Base-by-base conservation (phyloP, 2,888 invertebrate genomes). In the Stenurella melanura region DNA sequence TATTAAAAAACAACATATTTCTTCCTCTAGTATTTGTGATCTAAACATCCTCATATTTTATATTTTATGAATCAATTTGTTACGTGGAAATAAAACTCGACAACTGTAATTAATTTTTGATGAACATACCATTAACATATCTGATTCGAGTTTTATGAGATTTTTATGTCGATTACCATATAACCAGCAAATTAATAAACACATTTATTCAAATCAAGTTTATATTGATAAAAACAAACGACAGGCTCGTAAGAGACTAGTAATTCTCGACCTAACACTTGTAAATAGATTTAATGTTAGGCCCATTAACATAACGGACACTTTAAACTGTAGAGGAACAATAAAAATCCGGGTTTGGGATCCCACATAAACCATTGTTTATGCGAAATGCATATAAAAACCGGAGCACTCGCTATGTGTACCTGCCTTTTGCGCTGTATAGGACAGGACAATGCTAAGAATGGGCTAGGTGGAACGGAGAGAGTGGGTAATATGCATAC, bases 311-410 rank as follows among this genome's bases (percentile, higher is more conserved):
- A 75, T 70, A 75, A 17, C 70, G 64, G 60, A 56, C 70, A 56
- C 70, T 64, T 63, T 34, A 67, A 60, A 56, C 64, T 73, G 70
- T 63, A 60, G 60, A 70, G 70, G 70, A 69, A 75, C 70, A 75
- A 63, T 68, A 70, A 75, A 75, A 75, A 64, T 75, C 75, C 70
- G 69, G 75, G 75, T 73, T 70, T 64, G 21, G 67, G 70, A 63
- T 75, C 75, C 75, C 75, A 70, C 75, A 70, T 70, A 57, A 64
- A 38, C 63, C 70, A 75, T 75, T 75, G 75, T 75, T 70, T 54
- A 63, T 68, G 69, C 69, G 54, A 38, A 67, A 30, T 74, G 74
- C 74, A 69, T 61, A 74, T 61, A 70, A 63, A 74, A 74, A 74
- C 60, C 69, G 54, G 38, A 34, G 56, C 74, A 61, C 63, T 34